Percentiles rank a stretch among this genome's conserved stretches.
phyloP scores from a whole-genome alignment of 2,888 invertebrate genomes.

The Lepidochitona cinerea region DNA sequence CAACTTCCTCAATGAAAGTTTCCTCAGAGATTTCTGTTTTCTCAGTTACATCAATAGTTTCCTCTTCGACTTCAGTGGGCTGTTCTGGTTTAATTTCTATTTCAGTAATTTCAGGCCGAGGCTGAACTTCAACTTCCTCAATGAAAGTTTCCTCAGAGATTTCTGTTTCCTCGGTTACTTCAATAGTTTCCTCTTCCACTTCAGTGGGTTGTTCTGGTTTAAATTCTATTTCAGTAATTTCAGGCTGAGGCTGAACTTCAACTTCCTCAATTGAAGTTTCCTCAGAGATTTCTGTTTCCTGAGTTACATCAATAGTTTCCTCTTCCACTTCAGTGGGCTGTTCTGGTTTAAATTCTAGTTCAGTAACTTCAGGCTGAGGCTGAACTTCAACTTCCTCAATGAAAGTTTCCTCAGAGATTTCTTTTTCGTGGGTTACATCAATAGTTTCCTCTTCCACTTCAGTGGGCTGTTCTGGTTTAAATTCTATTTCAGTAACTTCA shows the following conservation, averaged over 20 bases:
- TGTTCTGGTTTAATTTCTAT: not conserved
- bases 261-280: conserved; percentile 8
- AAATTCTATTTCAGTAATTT: not conserved
- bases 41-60: not conserved
- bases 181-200: not conserved
- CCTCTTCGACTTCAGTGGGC: not conserved
- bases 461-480: too few relatives aligned
- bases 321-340: not conserved
- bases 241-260: not conserved
- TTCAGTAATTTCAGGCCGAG: not conserved
- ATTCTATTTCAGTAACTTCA: too few relatives aligned
- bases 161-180: not conserved
- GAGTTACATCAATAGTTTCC: conserved; percentile 19
- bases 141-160: not conserved
- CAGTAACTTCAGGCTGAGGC: not conserved
- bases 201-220: not conserved
- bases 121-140: not conserved
- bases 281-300: conserved; percentile 3
- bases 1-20: not conserved
- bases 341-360: not conserved
- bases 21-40: not conserved
- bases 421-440: not conserved
- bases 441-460: not conserved
- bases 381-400: not conserved
- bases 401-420: not conserved